Evolutionary conservation across 1,140 invertebrate species (phyloP).

Genomic region (Nymphalis io): DNA sequence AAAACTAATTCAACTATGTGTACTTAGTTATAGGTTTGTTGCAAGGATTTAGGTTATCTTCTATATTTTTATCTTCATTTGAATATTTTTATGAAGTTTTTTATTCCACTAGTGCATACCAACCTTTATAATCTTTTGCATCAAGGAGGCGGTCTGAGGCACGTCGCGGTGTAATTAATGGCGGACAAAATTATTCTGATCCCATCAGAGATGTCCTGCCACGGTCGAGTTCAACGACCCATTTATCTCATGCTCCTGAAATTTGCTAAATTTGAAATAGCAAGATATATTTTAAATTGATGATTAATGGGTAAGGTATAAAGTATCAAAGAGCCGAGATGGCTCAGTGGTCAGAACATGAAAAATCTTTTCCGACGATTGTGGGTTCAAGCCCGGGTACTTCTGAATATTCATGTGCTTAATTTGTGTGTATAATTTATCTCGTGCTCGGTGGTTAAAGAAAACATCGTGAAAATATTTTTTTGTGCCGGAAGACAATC

Average conservation of each 20-base stretch:
- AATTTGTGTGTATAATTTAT: no score
- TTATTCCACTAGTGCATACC: neutral
- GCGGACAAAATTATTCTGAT: conserved; percentile 30
- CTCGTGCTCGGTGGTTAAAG: no score
- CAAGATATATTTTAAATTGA: no score
- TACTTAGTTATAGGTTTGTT: neutral
- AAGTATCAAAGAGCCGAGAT: no score
- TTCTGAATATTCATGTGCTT: no score
- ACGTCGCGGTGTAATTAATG: conserved; percentile 33
- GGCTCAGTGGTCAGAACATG: no score
- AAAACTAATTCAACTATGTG: neutral
- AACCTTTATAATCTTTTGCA: conserved; percentile 12
- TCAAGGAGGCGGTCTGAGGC: conserved; percentile 8
- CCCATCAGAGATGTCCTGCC: conserved; percentile 23
- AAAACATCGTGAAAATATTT: no score
- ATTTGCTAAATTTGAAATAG: neutral
- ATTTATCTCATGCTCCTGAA: conserved; percentile 2
- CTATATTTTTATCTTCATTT: neutral
- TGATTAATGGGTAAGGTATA: neutral
- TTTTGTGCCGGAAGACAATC: no score
- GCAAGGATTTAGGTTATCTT: neutral
- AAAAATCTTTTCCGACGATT: no score
- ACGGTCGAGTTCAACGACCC: conserved; percentile 16
- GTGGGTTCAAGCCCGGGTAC: no score
- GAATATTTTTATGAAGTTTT: neutral